Base-by-base conservation (phyloP, 1,140 invertebrate genomes). In the Zaprionus capensis region DNA sequence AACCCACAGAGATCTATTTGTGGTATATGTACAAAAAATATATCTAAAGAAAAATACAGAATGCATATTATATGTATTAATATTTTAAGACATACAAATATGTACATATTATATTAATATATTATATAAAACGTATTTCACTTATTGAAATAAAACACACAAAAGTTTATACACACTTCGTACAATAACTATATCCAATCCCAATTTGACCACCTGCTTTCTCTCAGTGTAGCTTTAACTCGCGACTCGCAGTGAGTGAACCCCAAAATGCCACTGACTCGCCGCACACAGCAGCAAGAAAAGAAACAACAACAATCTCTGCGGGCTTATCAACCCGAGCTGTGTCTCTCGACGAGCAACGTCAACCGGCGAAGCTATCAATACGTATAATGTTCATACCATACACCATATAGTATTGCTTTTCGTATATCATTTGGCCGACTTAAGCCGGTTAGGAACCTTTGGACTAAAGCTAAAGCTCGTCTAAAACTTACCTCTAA, bases 281-380 rank as follows among this genome's bases (percentile, higher is more conserved):
- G 46, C 9, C 31, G 31, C 31, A 34, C 6, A 34, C 31, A 34
- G 9, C 20, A 22, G 53, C 55, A 55, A 58, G 46, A 34, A 9
- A 4, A 51, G 5, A 3, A 49, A 38, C 65, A 55, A 58, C 61
- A 51, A 24, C 24, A 64, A 44, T 58, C 28, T 22, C 65, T 49
- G 26, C 15, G 31, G 38, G 22, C 55, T 67, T 67, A 67, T 67
- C 64, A 66, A 65, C 62, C 20, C 5, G 22, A n/a, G 20, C 12
- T 14, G 15, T 9, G 24, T n/a, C 24, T 31, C 41, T 46, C 41
- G 2, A 17, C 41, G 41, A 46, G 41, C 41, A 17, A 67, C 28
- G 20, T 58, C 65, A 58, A 58, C 65, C 65, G 65, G 65, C 65
- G 2, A 67, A 53, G 44, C 56, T 67, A 49, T 67, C 65, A 46